Percentiles rank a stretch among this genome's conserved stretches.
Evolutionary conservation across 2,888 invertebrate genomes (phyloP).

Genomic region (Sialis lutaria): DNA sequence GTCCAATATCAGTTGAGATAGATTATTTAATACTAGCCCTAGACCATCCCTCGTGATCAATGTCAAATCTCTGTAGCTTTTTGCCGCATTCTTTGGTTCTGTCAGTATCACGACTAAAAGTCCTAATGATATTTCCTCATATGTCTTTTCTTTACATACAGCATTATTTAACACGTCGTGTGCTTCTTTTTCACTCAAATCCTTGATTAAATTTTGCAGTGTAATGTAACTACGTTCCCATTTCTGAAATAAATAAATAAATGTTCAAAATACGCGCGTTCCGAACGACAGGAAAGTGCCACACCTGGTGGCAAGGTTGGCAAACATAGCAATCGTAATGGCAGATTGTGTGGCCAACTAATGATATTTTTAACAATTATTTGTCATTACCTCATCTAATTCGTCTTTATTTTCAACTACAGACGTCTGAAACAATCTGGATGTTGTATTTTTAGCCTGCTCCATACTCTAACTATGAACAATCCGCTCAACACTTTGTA

Average conservation of each 20-base stretch:
- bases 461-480: constrained; percentile 34
- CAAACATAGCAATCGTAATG: constrained; percentile 29
- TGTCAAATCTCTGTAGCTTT: constrained; percentile 83
- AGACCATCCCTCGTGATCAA: constrained; percentile 81
- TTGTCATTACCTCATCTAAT: constrained; percentile 66
- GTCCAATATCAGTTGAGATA: constrained; percentile 74
- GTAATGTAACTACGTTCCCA: constrained; percentile 69
- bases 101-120: constrained; percentile 76
- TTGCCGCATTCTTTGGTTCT: constrained; percentile 65
- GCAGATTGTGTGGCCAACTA: constrained; percentile 33
- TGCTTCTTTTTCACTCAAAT: constrained; percentile 83
- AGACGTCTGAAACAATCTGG: constrained; percentile 66
- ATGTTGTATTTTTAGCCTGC: constrained; percentile 38
- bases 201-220: constrained; percentile 60
- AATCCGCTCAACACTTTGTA: constrained; percentile 36
- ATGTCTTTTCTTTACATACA: constrained; percentile 71
- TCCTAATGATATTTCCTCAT: constrained; percentile 87
- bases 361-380: constrained; percentile 25
- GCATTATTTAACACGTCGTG: constrained; percentile 83
- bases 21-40: constrained; percentile 58
- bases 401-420: constrained; percentile 80
- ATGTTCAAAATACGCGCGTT: constrained; percentile 29
- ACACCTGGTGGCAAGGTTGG: constrained; percentile 21
- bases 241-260: constrained; percentile 47
- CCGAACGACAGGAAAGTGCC: constrained; percentile 16